Evolutionary conservation across 2,888 invertebrate species (phyloP), one percentile per base, ranked within the genome.

Genomic region (Erebia aethiops): DNA sequence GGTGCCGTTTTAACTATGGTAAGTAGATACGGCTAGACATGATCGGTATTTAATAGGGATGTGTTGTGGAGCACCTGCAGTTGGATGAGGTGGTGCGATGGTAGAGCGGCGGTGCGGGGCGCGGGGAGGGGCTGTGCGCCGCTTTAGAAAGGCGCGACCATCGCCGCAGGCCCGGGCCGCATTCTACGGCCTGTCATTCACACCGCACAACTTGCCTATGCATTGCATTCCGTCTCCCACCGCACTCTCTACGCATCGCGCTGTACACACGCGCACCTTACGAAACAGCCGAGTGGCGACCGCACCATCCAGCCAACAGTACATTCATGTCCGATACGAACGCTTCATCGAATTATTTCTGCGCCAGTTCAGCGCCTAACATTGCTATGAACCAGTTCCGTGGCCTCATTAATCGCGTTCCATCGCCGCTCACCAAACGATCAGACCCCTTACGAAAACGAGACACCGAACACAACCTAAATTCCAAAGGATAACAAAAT

Each of bases 121-220:
- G 84, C 79, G 83, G 84, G 79, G 81, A 58, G 73, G 80, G 80
- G 81, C 65, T 82, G 85, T 88, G 89, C 87, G 90, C 91, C 92
- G 92, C 93, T 93, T 93, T 93, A 93, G 92, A 93, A 93, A 93
- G 92, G 92, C 92, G 92, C 93, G 91, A 93, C 93, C 90, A 92
- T 92, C 87, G 92, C 92, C 92, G 86, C 91, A 85, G 92, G 93
- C 93, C 86, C 87, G 89, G 87, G 91, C 92, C 92, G 91, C 93
- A 93, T 93, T 93, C 93, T 93, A 93, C 90, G 89, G 92, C 89
- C 91, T 93, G 92, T 93, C 92, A 93, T 93, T 93, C 92, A 93
- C 92, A 92, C 90, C 91, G 91, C 87, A 88, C 92, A 91, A 92
- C 89, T 93, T 90, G 92, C 90, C 92, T 93, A 92, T 91, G 92